These are phyloP conservation scores for Pseudomyrmex gracilis DNA, from an alignment of 1,140 invertebrate genomes.

Conservation along the genomic window DNA sequence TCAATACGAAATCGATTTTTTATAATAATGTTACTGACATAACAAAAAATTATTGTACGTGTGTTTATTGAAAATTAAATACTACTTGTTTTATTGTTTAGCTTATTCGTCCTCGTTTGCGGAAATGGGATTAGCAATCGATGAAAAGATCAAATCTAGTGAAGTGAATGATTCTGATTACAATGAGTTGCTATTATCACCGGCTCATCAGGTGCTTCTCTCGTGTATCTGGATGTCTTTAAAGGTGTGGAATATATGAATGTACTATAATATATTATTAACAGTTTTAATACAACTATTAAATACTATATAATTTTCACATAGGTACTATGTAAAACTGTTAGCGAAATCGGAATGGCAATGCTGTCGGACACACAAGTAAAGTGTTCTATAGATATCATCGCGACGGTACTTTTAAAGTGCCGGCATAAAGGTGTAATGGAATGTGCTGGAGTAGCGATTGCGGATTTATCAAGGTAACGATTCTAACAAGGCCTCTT, in stretches of 20 bases:
- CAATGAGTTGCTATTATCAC: slow-evolving; percentile 85
- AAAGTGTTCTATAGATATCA: slow-evolving; percentile 86
- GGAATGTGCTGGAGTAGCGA: slow-evolving; percentile 88
- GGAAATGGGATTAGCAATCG: slow-evolving; percentile 87
- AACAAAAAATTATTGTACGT: slow-evolving; percentile 4
- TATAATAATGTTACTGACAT: neutral
- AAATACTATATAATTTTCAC: slow-evolving; percentile 63
- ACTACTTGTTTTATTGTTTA: slow-evolving; percentile 68
- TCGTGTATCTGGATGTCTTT: slow-evolving; percentile 92
- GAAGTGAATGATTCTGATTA: slow-evolving; percentile 75
- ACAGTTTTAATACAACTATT: slow-evolving; percentile 4
- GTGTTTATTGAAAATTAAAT: neutral
- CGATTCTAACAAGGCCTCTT: neutral
- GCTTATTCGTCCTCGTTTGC: slow-evolving; percentile 87
- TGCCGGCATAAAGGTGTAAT: slow-evolving; percentile 94
- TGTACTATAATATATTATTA: slow-evolving; percentile 18
- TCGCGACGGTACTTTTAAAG: slow-evolving; percentile 88
- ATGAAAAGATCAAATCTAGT: slow-evolving; percentile 78
- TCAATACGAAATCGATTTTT: neutral
- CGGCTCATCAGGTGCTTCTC: slow-evolving; percentile 89
- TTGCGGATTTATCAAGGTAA: slow-evolving; percentile 85
- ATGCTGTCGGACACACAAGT: slow-evolving; percentile 80
- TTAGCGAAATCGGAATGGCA: slow-evolving; percentile 81
- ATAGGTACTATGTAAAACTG: slow-evolving; percentile 86
- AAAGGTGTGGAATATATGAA: slow-evolving; percentile 86